These are phyloP conservation scores for Yasuhikotakia modesta DNA, from an alignment of 2,797 vertebrate genomes.

Conservation along the genomic window DNA sequence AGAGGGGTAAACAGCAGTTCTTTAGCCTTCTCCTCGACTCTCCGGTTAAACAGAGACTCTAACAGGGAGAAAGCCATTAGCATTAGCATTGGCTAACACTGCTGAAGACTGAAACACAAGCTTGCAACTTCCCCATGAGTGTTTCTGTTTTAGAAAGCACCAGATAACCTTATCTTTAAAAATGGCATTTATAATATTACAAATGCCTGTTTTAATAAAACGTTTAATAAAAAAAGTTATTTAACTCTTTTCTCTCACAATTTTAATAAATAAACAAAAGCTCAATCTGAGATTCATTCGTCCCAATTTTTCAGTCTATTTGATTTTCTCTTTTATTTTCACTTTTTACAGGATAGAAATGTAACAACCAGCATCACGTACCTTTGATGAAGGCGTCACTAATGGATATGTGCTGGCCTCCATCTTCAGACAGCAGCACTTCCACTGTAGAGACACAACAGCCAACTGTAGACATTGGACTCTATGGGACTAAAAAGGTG, in stretches of 20 bases:
- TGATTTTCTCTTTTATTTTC: background rate
- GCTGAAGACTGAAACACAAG: too few relatives aligned
- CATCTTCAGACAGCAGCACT: slow-evolving; percentile 89
- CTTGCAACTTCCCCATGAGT: too few relatives aligned
- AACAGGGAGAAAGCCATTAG: background rate
- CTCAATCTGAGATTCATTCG: background rate
- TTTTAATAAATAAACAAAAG: background rate
- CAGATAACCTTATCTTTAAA: too few relatives aligned
- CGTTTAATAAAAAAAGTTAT: too few relatives aligned
- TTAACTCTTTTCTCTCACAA: background rate
- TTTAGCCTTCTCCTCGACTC: slow-evolving; percentile 96
- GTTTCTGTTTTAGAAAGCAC: too few relatives aligned
- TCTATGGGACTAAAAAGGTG: background rate
- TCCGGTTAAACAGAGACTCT: slow-evolving; percentile 97
- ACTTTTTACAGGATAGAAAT: background rate
- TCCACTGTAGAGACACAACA: slow-evolving; percentile 74
- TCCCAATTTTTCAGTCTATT: background rate
- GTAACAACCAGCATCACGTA: slow-evolving; percentile 62
- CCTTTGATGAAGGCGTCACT: slow-evolving; percentile 99
- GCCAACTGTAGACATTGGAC: background rate
- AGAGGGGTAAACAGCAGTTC: slow-evolving; percentile 94
- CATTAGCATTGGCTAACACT: background rate
- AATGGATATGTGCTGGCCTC: slow-evolving; percentile 93
- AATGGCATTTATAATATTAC: too few relatives aligned
- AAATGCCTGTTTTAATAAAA: too few relatives aligned